Evolutionary conservation across 1,140 invertebrate genomes (phyloP).

Genomic region (Anagrus nilaparvatae): DNA sequence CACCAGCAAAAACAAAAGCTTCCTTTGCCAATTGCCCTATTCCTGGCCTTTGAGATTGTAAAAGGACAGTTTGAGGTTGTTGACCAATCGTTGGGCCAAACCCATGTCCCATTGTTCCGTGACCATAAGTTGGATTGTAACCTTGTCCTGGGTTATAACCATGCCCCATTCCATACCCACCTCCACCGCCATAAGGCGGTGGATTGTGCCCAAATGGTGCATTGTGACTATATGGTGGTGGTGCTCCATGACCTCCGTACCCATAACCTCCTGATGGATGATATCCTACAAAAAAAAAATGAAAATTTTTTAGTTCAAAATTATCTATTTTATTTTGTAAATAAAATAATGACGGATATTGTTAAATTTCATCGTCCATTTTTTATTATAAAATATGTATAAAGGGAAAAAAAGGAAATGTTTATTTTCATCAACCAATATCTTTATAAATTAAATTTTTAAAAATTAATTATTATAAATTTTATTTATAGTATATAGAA

Average conservation of each 20-base stretch:
- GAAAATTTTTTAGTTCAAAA: too few relatives aligned
- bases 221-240: slow-evolving; percentile 4
- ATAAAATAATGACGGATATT: too few relatives aligned
- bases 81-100: neutral
- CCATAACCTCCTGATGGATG: slow-evolving; percentile 13
- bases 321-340: too few relatives aligned
- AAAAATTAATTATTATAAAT: too few relatives aligned
- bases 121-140: slow-evolving; percentile 28
- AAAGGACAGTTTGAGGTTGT: slow-evolving; percentile 29
- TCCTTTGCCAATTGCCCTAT: slow-evolving; percentile 40
- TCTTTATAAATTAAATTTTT: too few relatives aligned
- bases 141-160: slow-evolving; percentile 20
- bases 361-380: too few relatives aligned
- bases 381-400: too few relatives aligned
- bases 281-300: slow-evolving; percentile 12
- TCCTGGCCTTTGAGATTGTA: slow-evolving; percentile 30
- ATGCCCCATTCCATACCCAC: slow-evolving; percentile 14
- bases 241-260: slow-evolving; percentile 1
- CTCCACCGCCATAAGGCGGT: slow-evolving; percentile 1
- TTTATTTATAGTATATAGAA: too few relatives aligned
- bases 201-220: slow-evolving; percentile 9
- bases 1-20: slow-evolving; percentile 38
- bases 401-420: too few relatives aligned
- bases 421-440: too few relatives aligned
- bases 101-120: slow-evolving; percentile 10